A percentile compares a stretch with the other conserved stretches of the same genome.
Evolutionary conservation across 2,888 invertebrate genomes (phyloP).

Genomic region (Adelognathus sp.): DNA sequence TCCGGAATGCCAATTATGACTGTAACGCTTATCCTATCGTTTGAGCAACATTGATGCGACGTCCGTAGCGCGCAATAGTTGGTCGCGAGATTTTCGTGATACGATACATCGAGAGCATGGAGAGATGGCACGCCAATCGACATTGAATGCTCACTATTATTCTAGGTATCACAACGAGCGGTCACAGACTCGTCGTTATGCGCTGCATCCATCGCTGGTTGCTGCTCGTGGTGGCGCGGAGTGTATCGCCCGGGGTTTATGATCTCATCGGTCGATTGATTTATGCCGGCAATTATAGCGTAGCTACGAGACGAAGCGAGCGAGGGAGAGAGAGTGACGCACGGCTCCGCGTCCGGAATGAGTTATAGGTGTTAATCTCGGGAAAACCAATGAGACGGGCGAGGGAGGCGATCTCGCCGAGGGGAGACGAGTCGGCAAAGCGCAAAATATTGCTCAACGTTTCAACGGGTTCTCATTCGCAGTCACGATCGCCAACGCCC

Average conservation of each 20-base stretch:
- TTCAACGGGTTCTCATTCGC: slow-evolving; percentile 34
- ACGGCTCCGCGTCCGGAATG: slow-evolving; percentile 78
- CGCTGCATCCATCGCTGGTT: slow-evolving; percentile 23
- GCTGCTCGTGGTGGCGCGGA: slow-evolving; percentile 71
- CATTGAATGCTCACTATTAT: slow-evolving; percentile 74
- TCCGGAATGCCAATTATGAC: not conserved
- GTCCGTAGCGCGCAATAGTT: not conserved
- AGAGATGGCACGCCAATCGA: slow-evolving; percentile 70
- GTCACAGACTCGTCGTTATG: slow-evolving; percentile 74
- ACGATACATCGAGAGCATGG: slow-evolving; percentile 66
- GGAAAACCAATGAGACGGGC: slow-evolving; percentile 75
- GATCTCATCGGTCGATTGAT: slow-evolving; percentile 81
- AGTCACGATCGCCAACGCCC: slow-evolving; percentile 7
- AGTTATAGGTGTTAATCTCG: slow-evolving; percentile 81
- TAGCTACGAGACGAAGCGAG: slow-evolving; percentile 69
- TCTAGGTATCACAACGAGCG: slow-evolving; percentile 29
- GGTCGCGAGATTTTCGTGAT: slow-evolving; percentile 28
- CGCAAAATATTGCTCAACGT: slow-evolving; percentile 27
- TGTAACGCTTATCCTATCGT: not conserved
- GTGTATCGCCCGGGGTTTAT: slow-evolving; percentile 80
- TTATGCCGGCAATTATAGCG: slow-evolving; percentile 81
- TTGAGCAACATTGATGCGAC: not conserved
- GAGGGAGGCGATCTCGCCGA: slow-evolving; percentile 39
- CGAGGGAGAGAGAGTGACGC: slow-evolving; percentile 69
- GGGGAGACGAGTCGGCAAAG: slow-evolving; percentile 37